Percentiles rank a stretch among this genome's conserved stretches.
phyloP scores from a whole-genome alignment of 2,797 vertebrate genomes.

The Sebastes diploproa region DNA sequence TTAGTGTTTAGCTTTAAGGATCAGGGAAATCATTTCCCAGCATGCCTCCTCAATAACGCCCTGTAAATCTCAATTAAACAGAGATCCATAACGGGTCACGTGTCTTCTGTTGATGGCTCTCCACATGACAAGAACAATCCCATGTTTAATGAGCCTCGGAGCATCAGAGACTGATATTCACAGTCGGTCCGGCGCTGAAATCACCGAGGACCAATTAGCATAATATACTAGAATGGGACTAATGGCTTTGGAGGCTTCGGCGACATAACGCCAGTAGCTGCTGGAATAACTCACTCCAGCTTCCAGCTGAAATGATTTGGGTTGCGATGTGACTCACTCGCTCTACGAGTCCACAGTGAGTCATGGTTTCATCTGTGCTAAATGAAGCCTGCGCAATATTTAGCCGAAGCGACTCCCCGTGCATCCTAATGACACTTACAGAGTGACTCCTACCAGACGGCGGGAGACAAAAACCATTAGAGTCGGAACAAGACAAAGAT shows the following conservation, averaged over 20 bases:
- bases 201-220: slow-evolving; percentile 52
- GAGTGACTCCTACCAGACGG: slow-evolving; percentile 58
- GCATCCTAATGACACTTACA: slow-evolving; percentile 57
- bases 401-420: slow-evolving; percentile 56
- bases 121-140: slow-evolving; percentile 36
- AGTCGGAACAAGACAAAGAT: slow-evolving; percentile 40
- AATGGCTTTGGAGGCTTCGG: slow-evolving; percentile 42
- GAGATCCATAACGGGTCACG: slow-evolving; percentile 4
- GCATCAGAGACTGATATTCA: background rate
- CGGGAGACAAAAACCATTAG: slow-evolving; percentile 52
- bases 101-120: slow-evolving; percentile 5
- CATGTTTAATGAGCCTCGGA: slow-evolving; percentile 39
- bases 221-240: slow-evolving; percentile 28
- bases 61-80: background rate
- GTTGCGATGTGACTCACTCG: slow-evolving; percentile 47
- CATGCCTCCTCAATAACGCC: background rate
- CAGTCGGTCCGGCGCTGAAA: slow-evolving; percentile 19
- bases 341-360: slow-evolving; percentile 58
- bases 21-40: background rate
- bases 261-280: slow-evolving; percentile 32
- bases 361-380: slow-evolving; percentile 64
- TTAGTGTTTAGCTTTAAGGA: background rate
- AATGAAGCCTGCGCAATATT: slow-evolving; percentile 70
- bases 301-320: slow-evolving; percentile 25
- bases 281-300: slow-evolving; percentile 49